Evolutionary conservation across 2,113 vertebrate genomes (phyloP).

Genomic region (Arothron firmamentum): DNA sequence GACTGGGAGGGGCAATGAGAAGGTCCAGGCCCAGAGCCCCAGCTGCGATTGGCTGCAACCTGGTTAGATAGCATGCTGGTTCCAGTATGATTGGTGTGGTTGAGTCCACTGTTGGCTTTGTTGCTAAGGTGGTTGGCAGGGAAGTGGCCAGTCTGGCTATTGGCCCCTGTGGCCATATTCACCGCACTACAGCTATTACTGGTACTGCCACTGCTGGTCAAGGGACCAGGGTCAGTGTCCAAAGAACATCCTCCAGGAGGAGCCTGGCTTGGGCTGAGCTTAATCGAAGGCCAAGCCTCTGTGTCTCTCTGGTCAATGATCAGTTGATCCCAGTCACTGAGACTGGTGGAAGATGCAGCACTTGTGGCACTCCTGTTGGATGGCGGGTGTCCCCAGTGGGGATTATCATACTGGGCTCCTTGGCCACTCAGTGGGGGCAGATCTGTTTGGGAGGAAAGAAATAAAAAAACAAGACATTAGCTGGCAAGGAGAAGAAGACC

Average conservation of each 20-base stretch:
- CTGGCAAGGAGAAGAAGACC: conserved; percentile 16
- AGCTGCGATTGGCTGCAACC: conserved; percentile 80
- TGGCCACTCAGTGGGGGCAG: conserved; percentile 82
- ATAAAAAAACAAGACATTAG: conserved; percentile 19
- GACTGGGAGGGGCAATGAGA: conserved; percentile 79
- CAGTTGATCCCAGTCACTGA: conserved; percentile 91
- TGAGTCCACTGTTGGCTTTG: conserved; percentile 80
- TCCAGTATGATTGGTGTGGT: conserved; percentile 77
- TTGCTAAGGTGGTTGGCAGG: conserved; percentile 80
- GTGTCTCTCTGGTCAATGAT: conserved; percentile 88
- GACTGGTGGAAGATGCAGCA: conserved; percentile 66
- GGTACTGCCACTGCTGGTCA: conserved; percentile 79
- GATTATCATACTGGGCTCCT: conserved; percentile 93
- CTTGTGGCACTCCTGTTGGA: conserved; percentile 82
- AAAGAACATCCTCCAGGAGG: conserved; percentile 90
- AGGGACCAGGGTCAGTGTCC: conserved; percentile 85
- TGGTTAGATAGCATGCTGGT: conserved; percentile 72
- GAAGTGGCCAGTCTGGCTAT: conserved; percentile 87
- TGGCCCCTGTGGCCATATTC: conserved; percentile 92
- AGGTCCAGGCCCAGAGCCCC: conserved; percentile 81
- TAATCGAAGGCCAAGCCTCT: conserved; percentile 92
- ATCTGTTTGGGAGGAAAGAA: conserved; percentile 70
- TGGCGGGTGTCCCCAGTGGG: conserved; percentile 88
- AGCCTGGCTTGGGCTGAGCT: conserved; percentile 77
- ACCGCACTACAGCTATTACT: conserved; percentile 71